phyloP scores from a whole-genome alignment of 2,888 invertebrate species.

The Tetanocera ferruginea region DNA sequence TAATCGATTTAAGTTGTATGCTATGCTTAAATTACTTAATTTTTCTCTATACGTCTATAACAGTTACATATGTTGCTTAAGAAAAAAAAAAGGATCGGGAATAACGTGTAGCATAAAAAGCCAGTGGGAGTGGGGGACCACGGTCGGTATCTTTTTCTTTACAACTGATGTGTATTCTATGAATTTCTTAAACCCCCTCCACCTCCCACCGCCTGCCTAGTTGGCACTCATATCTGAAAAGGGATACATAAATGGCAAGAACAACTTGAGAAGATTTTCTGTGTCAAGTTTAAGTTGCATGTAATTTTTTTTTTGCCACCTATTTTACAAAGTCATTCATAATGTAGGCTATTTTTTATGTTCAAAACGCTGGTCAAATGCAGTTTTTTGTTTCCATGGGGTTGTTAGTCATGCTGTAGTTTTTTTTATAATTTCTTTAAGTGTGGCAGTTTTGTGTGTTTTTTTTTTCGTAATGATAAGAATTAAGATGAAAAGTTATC shows the following conservation, averaged over 20 bases:
- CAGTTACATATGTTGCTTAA: no score
- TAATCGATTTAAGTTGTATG: background rate
- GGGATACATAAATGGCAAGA: background rate
- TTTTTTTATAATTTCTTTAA: no score
- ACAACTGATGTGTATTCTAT: slow-evolving; percentile 1
- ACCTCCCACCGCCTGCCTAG: background rate
- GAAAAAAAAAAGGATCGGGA: no score
- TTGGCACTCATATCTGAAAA: background rate
- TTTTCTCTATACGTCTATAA: background rate
- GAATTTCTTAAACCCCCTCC: background rate
- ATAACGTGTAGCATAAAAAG: no score
- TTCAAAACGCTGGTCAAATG: no score
- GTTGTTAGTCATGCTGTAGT: no score
- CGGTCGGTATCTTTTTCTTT: background rate
- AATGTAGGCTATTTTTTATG: background rate
- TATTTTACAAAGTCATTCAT: no score
- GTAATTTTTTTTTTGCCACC: background rate
- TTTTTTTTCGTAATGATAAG: no score
- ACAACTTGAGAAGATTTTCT: slow-evolving; percentile 19
- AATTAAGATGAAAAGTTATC: no score
- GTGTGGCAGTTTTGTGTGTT: no score
- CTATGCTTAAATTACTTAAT: background rate
- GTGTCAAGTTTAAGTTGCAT: slow-evolving; percentile 23
- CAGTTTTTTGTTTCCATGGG: no score
- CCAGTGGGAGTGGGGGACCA: background rate